Percentiles rank a stretch among this genome's conserved stretches.
phyloP scores from a whole-genome alignment of 2,888 invertebrate species.

The Nomada goodeniana region DNA sequence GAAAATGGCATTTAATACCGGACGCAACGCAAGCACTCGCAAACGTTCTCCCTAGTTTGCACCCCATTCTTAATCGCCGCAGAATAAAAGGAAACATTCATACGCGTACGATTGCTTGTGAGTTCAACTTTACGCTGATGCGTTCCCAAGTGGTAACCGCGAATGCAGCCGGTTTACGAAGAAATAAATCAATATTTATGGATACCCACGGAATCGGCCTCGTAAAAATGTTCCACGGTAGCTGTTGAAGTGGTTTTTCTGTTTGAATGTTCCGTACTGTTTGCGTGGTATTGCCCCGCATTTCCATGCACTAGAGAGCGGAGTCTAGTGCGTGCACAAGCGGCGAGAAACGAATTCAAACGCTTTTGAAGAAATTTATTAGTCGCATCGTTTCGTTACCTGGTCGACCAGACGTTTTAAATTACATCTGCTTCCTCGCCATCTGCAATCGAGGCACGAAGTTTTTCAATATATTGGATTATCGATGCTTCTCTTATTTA shows the following conservation, averaged over 20 bases:
- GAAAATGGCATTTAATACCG: too few relatives aligned
- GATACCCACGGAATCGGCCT: slow-evolving; percentile 8
- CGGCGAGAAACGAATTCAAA: neutral
- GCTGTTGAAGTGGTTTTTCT: slow-evolving; percentile 21
- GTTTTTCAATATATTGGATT: too few relatives aligned
- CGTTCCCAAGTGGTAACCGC: neutral
- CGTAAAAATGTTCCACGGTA: slow-evolving; percentile 18
- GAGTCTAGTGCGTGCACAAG: neutral
- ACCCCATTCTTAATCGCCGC: too few relatives aligned
- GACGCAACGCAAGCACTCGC: too few relatives aligned
- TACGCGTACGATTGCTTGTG: neutral
- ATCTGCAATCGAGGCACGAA: neutral
- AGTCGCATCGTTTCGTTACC: neutral
- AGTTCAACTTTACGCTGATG: neutral
- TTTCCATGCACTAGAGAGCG: neutral
- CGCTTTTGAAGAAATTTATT: slow-evolving; percentile 14
- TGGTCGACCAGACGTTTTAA: neutral
- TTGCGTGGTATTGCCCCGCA: slow-evolving; percentile 7
- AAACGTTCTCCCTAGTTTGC: neutral
- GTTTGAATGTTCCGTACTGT: slow-evolving; percentile 14
- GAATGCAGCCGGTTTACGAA: neutral
- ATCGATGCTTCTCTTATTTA: too few relatives aligned
- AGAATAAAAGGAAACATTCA: neutral
- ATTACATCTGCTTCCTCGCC: neutral
- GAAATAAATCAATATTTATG: slow-evolving; percentile 44